Percentiles rank a stretch among this genome's conserved stretches.
These are phyloP conservation scores for Apistogramma diplotaenia DNA, from an alignment of 2,113 vertebrate species.

Conservation along the genomic window DNA sequence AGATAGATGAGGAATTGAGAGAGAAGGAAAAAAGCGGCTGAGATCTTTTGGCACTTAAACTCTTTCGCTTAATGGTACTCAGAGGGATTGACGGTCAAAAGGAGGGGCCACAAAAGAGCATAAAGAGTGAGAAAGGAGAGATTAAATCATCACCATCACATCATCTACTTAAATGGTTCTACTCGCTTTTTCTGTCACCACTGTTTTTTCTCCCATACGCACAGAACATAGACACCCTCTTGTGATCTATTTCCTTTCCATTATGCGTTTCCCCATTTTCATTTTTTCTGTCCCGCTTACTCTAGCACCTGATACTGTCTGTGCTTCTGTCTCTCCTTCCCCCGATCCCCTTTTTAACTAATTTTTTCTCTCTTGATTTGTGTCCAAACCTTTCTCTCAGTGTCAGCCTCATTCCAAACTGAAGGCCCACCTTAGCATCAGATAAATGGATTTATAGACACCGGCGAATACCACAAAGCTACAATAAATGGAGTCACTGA, in stretches of 20 bases:
- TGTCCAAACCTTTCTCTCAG: conserved; percentile 33
- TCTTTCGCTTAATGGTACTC: conserved; percentile 89
- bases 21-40: conserved; percentile 58
- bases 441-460: conserved; percentile 98
- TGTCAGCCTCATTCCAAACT: conserved; percentile 83
- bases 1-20: conserved; percentile 55
- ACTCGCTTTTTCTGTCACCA: conserved; percentile 81
- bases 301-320: neutral
- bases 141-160: conserved; percentile 93
- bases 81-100: conserved; percentile 80
- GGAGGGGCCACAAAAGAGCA: conserved; percentile 64
- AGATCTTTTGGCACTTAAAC: conserved; percentile 82
- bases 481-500: conserved; percentile 91
- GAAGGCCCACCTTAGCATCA: conserved; percentile 82
- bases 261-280: conserved; percentile 19
- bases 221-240: conserved; percentile 75
- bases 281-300: neutral
- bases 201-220: conserved; percentile 85
- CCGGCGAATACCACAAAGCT: conserved; percentile 93
- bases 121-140: conserved; percentile 84
- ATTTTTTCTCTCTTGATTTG: conserved; percentile 65
- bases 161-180: conserved; percentile 86
- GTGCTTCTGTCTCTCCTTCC: neutral
- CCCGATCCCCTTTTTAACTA: conserved; percentile 69
- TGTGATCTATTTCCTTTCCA: conserved; percentile 15